phyloP scores from a whole-genome alignment of 2,888 invertebrate genomes.

The Selenia dentaria region DNA sequence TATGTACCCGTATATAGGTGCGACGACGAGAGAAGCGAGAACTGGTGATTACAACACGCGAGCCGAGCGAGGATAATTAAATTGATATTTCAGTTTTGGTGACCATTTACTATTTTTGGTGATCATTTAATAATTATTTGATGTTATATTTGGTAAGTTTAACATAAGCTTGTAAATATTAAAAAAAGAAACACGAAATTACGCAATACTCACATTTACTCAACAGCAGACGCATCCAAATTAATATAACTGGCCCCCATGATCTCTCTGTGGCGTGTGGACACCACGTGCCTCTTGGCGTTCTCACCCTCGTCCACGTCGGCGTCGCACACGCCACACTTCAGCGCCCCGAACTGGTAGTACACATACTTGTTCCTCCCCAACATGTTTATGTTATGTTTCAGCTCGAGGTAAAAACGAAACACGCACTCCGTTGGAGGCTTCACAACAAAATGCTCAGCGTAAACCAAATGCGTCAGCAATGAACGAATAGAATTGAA shows the following conservation, averaged over 20 bases:
- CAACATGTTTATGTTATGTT: slow-evolving; percentile 74
- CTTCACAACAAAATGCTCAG: slow-evolving; percentile 63
- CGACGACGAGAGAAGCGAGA: no score
- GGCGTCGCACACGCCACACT: slow-evolving; percentile 71
- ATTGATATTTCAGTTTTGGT: no score
- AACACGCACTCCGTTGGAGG: slow-evolving; percentile 68
- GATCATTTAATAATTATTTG: no score
- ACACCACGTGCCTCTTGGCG: slow-evolving; percentile 73
- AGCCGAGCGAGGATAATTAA: no score
- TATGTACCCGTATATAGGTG: no score
- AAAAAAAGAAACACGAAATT: no score
- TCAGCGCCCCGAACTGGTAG: slow-evolving; percentile 67
- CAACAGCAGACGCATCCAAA: slow-evolving; percentile 61
- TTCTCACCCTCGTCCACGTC: slow-evolving; percentile 69
- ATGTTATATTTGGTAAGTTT: no score
- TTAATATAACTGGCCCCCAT: slow-evolving; percentile 78
- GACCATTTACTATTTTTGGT: no score
- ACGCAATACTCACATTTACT: slow-evolving; percentile 61
- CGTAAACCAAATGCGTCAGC: slow-evolving; percentile 66
- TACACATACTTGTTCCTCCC: slow-evolving; percentile 72
- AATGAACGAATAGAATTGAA: slow-evolving; percentile 70
- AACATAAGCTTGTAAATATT: no score
- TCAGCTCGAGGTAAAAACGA: slow-evolving; percentile 74
- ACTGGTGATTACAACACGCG: no score
- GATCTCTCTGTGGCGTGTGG: slow-evolving; percentile 67